Base-by-base conservation (phyloP, 2,888 invertebrate genomes). In the Ophonus ardosiacus region DNA sequence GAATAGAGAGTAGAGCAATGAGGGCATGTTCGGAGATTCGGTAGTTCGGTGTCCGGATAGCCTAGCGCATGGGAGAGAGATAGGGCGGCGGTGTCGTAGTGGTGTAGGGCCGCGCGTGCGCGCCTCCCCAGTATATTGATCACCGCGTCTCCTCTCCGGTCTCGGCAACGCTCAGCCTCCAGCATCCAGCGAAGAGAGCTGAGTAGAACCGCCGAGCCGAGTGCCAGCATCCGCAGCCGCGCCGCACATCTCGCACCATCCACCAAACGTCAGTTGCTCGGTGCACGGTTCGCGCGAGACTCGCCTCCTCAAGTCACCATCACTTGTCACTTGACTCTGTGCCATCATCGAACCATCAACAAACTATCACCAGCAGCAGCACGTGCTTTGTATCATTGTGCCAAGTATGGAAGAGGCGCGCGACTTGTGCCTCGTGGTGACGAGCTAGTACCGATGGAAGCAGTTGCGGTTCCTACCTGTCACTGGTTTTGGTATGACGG, bases 401-500 rank as follows among this genome's bases (percentile, higher is more conserved):
- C 24, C 43, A n/a, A 74, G 43, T 24, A 78, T 78, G 78, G 78
- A 78, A 24, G 24, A 13, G 24, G 78, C 78, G 21, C 56, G 56
- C 57, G 57, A 18, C 71, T 18, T 15, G 21, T 13, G 31, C 15
- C 74, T 13, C 17, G 18, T 56, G 10, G 10, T 18, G 51, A 56
- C 61, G 57, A 80, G 61, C 80, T 80, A 85, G 85, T 81, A 87
- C 87, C 87, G 86, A 86, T 87, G 87, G 87, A 88, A 87, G 88
- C 87, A 87, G 88, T 43, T n/a, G 24, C 57, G 56, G 13, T 56
- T 18, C 10, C 40, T 31, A 57, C 24, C 24, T 81, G 65, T 68
- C 56, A 13, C 57, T 87, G 88, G 85, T 85, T 86, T 85, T 88
- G 89, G 90, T 89, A 91, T 91, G 90, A 90, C 90, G 89, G 90